A percentile compares a stretch with the other conserved stretches of the same genome.
Conservation (phyloP, 2,797 vertebrate species). For the Vipera ursinii region DNA sequence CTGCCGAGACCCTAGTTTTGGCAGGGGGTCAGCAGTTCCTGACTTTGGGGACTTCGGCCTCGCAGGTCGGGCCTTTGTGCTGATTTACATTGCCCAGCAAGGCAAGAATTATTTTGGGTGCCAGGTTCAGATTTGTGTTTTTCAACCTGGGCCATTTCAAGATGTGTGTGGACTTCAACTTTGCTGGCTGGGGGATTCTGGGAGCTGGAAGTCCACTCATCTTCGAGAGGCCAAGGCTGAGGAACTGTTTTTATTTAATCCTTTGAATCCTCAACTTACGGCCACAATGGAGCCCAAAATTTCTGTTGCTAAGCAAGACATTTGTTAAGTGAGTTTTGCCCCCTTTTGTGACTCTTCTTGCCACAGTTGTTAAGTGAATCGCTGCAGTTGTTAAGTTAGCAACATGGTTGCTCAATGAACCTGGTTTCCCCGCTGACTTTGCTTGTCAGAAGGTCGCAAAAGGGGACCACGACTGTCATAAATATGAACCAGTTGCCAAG, state of each 20-base stretch:
- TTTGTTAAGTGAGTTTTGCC: not conserved
- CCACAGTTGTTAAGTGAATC: not conserved
- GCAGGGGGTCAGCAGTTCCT: not conserved
- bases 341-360: not conserved
- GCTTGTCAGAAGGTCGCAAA: not conserved
- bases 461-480: not conserved
- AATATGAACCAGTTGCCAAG: not conserved
- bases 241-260: not conserved
- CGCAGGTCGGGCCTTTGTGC: not conserved
- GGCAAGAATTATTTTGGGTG: not conserved
- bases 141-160: not conserved
- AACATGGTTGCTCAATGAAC: not conserved
- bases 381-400: not conserved
- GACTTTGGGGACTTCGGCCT: not conserved
- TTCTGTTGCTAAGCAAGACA: not conserved
- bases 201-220: not conserved
- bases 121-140: not conserved
- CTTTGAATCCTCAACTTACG: not conserved
- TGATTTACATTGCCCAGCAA: not conserved
- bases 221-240: not conserved
- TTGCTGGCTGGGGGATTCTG: not conserved
- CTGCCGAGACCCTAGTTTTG: not conserved
- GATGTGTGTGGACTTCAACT: not conserved
- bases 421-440: not conserved
- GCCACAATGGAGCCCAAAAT: not conserved